A percentile compares a stretch with the other conserved stretches of the same genome.
These are phyloP conservation scores for Rhipidura dahli DNA, from an alignment of 2,113 vertebrate species.

Conservation along the genomic window DNA sequence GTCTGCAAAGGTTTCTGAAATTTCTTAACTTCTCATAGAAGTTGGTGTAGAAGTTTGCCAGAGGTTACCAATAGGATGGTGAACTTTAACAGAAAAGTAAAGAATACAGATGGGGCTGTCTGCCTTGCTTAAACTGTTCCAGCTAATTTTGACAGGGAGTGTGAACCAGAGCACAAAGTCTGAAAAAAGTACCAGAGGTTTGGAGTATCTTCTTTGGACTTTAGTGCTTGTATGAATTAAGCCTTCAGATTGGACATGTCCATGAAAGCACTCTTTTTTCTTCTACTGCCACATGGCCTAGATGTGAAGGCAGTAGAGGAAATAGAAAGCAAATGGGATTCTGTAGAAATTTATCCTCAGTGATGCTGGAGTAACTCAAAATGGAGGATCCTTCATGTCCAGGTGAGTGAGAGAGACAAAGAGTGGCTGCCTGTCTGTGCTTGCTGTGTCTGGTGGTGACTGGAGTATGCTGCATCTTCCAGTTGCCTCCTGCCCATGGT, in stretches of 20 bases:
- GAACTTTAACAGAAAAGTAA: neutral
- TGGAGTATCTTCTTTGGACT: neutral
- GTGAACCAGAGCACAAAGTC: neutral
- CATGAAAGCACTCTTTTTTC: neutral
- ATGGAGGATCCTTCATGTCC: neutral
- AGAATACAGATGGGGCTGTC: neutral
- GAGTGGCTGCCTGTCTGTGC: rapidly evolving
- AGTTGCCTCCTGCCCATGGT: neutral
- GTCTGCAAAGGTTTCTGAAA: neutral
- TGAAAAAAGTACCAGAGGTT: neutral
- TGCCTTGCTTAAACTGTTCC: neutral
- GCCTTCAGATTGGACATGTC: neutral
- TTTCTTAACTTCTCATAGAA: neutral
- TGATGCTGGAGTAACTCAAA: neutral
- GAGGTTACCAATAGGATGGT: neutral
- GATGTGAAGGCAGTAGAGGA: neutral
- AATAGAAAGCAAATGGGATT: neutral
- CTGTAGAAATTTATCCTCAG: neutral
- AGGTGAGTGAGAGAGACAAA: neutral
- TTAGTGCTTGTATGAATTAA: neutral
- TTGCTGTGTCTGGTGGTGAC: neutral
- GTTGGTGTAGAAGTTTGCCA: neutral
- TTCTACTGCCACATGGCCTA: neutral
- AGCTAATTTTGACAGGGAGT: neutral
- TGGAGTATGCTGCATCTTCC: neutral